Evolutionary conservation across 2,113 vertebrate genomes (phyloP), one percentile per base, ranked within the genome.

Genomic region (Amblyopsis rosae): DNA sequence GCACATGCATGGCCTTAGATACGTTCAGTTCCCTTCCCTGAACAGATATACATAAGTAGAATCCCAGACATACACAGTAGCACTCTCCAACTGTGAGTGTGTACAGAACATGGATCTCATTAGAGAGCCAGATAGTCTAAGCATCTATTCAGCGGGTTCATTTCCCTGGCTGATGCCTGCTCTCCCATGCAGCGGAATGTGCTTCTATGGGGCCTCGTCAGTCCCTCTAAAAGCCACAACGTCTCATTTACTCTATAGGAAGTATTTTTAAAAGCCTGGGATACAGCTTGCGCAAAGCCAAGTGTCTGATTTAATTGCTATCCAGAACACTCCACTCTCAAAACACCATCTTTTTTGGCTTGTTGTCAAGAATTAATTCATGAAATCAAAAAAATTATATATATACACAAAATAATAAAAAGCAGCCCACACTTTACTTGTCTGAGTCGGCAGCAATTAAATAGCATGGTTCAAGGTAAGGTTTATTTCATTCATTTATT

Each of bases 371-470:
- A 80, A 85, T 64, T 58, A 71, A 85, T 82, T 81, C 75, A 85
- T 85, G 67, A 62, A 70, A 79, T 76, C 59, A 72, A 62, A 66
- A 10, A 6, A 15, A 59, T n/a, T n/a, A 26, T 26, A 26, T 26
- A 26, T 26, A 26, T 26, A 26, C 1, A 26, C 1, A 26, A 26
- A 26, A 26, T 33, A 13, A 35, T 35, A 35, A 12, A 59, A 50
- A 17, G 15, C 16, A 11, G 13, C 32, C n/a, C 53, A 33, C 33
- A 15, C 59, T 62, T 35, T 78, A 19, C 69, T 72, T 63, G 62
- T 81, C 78, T 73, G 82, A 76, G 81, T 74, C 68, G 59, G 86
- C 67, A 78, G 73, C 90, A 91, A 92, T 91, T 92, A 90, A 90
- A 83, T 83, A 82, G 65, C 64, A 72, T 69, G 81, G 87, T 90